These are phyloP conservation scores for Criorhina ranunculi DNA, from an alignment of 2,888 invertebrate genomes.

Conservation along the genomic window DNA sequence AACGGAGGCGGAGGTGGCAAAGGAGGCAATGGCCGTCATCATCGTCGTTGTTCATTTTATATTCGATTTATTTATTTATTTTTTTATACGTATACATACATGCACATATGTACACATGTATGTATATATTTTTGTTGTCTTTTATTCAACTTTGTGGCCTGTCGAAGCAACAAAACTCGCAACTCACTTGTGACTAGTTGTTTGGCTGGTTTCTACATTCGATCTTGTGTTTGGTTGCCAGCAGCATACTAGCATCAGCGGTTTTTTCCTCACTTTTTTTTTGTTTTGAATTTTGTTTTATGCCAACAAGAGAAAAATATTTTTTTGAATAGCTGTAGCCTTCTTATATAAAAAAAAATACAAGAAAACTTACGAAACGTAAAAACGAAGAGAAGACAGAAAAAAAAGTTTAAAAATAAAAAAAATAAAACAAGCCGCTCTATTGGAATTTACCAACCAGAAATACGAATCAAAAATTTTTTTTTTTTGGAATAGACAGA, in stretches of 20 bases:
- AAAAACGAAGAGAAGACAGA: conserved; percentile 48
- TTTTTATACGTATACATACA: too few species aligned
- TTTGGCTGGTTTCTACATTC: conserved; percentile 76
- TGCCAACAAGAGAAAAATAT: conserved; percentile 63
- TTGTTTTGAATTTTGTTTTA: conserved; percentile 49
- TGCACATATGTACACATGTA: too few species aligned
- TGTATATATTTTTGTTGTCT: conserved; percentile 58
- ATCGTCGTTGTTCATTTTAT: conserved; percentile 68
- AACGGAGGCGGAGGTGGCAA: conserved; percentile 30
- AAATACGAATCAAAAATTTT: conserved; percentile 49
- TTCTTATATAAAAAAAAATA: conserved; percentile 56
- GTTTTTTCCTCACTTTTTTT: conserved; percentile 36
- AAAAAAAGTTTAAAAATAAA: conserved; percentile 53
- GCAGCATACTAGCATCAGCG: conserved; percentile 56
- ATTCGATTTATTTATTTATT: conserved; percentile 63
- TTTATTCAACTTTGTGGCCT: conserved; percentile 69
- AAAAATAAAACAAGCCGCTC: conserved; percentile 9
- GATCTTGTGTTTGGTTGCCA: conserved; percentile 66
- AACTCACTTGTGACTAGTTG: conserved; percentile 75
- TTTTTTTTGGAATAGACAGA: conserved; percentile 32
- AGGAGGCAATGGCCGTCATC: conserved; percentile 65
- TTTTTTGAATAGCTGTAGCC: conserved; percentile 38
- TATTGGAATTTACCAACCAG: conserved; percentile 58
- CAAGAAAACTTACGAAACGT: conserved; percentile 67
- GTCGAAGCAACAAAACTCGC: conserved; percentile 67